Percentiles rank a stretch among this genome's conserved stretches.
phyloP scores from a whole-genome alignment of 2,888 invertebrate species.

The Polyploca ridens region DNA sequence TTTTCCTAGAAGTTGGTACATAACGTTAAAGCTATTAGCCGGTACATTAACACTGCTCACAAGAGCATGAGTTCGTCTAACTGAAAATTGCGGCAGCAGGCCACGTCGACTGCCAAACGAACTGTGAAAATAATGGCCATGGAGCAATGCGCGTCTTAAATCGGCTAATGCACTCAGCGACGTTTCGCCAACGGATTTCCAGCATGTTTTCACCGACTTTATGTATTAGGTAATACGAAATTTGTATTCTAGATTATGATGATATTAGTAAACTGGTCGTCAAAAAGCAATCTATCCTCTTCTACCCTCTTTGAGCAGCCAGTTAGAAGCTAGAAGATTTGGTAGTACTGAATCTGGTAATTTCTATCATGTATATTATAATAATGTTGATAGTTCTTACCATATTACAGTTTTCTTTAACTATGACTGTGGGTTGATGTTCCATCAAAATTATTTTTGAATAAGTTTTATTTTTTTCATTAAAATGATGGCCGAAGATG shows the following conservation, averaged over 20 bases:
- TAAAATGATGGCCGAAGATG: no score
- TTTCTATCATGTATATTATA: background rate
- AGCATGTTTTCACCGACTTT: slow-evolving; percentile 33
- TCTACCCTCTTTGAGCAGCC: background rate
- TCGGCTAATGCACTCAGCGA: slow-evolving; percentile 63
- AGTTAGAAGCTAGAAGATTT: background rate
- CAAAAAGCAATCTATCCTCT: background rate
- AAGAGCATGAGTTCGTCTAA: slow-evolving; percentile 46
- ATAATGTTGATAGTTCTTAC: no score
- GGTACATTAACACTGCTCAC: slow-evolving; percentile 49
- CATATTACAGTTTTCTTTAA: background rate
- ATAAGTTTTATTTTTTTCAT: no score
- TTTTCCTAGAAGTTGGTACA: slow-evolving; percentile 16
- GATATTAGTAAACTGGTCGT: background rate
- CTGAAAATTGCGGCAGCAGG: slow-evolving; percentile 51
- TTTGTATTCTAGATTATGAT: background rate
- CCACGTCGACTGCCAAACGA: slow-evolving; percentile 59
- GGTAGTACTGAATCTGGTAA: background rate
- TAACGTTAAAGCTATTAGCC: slow-evolving; percentile 45
- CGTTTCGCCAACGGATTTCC: slow-evolving; percentile 31
- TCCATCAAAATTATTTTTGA: no score
- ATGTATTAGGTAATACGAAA: background rate
- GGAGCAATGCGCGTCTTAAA: slow-evolving; percentile 63
- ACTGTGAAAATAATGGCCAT: slow-evolving; percentile 77
- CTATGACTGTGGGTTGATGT: no score